Base-by-base conservation (phyloP, 2,113 vertebrate genomes). In the Plectropomus leopardus region DNA sequence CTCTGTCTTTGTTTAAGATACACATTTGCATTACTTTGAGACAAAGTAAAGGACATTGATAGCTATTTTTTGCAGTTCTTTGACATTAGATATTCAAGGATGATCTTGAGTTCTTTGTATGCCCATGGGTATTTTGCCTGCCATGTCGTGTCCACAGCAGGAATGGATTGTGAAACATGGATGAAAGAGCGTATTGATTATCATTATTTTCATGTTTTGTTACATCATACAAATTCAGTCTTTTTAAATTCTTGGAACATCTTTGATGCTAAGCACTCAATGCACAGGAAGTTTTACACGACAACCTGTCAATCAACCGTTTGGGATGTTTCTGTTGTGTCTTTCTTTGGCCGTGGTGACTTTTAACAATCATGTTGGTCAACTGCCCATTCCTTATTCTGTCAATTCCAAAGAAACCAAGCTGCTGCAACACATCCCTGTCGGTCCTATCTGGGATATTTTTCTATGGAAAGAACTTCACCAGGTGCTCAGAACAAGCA, bases 1-100 rank as follows among this genome's bases (percentile, higher is more conserved):
- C 34, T 42, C 45, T 40, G 7, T 54, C 36, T 51, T 51, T 53
- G 54, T 76, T 68, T 19, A 60, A 67, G 24, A 5, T 14, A 61
- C 50, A 44, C 2, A 3, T 70, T 85, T 51, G 36, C 14, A 60
- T 42, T 63, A 40, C 28, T 67, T 21, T n/a, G 0, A 9, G 51
- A 51, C 32, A 67, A 63, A 4, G 40, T 53, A 4, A 74, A n/a
- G 5, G 15, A 55, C 28, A 65, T 24, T 21, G 32, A 30, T 28
- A 67, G 51, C 7, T 54, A 54, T 40, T 63, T 6, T 68, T 60
- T 82, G n/a, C 26, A 9, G 44, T 45, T 83, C 16, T 44, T 80
- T 84, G 11, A 73, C 45, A 16, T 48, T 2, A 17, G 5, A 21
- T 48, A 24, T 70, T 44, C 28, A 55, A 53, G 69, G 23, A 57